phyloP scores from a whole-genome alignment of 2,888 invertebrate genomes.

The Chrysopilus asiliformis region DNA sequence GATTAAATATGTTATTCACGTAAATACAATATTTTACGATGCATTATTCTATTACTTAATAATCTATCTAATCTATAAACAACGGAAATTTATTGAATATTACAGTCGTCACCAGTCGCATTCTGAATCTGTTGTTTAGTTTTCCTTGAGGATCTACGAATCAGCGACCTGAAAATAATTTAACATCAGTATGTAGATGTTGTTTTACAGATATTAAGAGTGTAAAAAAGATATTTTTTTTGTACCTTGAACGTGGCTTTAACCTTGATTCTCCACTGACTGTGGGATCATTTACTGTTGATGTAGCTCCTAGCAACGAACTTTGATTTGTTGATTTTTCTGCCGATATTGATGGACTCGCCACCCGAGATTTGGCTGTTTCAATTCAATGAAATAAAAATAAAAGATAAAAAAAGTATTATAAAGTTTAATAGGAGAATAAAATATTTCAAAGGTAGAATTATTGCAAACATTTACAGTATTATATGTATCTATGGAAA shows the following conservation, averaged over 20 bases:
- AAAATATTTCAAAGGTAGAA: too few species aligned
- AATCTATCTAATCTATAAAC: too few species aligned
- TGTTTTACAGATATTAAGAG: too few species aligned
- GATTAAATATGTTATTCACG: too few species aligned
- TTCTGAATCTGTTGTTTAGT: constrained; percentile 65
- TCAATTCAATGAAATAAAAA: too few species aligned
- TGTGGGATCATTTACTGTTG: constrained; percentile 23
- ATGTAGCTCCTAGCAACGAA: constrained; percentile 22
- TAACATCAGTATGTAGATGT: too few species aligned
- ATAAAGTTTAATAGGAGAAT: too few species aligned
- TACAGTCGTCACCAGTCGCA: constrained; percentile 55
- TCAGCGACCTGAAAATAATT: constrained; percentile 47
- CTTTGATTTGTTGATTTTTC: constrained; percentile 22
- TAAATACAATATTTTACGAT: too few species aligned
- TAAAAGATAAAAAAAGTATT: constrained; percentile 12
- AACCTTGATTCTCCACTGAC: constrained; percentile 37
- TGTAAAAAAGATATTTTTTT: not conserved
- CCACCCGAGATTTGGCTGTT: constrained; percentile 33
- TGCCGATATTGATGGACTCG: constrained; percentile 31
- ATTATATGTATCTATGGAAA: too few species aligned
- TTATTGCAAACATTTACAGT: too few species aligned
- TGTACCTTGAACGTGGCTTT: constrained; percentile 46
- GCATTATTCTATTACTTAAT: too few species aligned
- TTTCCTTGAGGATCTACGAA: constrained; percentile 65
- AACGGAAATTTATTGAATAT: constrained; percentile 58